Conservation (phyloP, 2,888 invertebrate genomes). For the Bruchidius siliquastri region DNA sequence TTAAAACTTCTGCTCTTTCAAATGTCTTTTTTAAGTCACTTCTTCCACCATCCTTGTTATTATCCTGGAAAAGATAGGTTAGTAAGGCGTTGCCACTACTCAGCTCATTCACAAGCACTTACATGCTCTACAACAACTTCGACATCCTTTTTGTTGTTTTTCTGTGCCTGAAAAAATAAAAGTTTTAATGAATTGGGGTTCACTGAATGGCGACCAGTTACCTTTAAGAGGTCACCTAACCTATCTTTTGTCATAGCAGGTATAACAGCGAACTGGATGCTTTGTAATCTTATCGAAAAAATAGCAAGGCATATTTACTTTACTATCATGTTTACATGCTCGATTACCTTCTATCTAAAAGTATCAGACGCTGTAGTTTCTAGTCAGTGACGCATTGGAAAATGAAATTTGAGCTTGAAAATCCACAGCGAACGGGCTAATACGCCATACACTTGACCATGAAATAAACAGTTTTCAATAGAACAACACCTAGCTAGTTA, state of each 20-base stretch:
- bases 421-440: neutral
- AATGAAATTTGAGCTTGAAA: neutral
- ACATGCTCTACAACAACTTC: constrained; percentile 20
- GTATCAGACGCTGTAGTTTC: neutral
- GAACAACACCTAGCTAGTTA: neutral
- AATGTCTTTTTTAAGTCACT: constrained; percentile 25
- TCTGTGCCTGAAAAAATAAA: constrained; percentile 10
- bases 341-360: neutral
- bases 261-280: neutral
- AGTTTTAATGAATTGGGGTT: neutral
- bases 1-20: constrained; percentile 41
- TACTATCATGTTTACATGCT: neutral
- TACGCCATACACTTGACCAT: neutral
- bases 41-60: neutral
- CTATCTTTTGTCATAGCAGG: constrained; percentile 33
- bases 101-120: constrained; percentile 6
- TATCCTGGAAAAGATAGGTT: constrained; percentile 3
- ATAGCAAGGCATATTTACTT: neutral
- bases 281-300: neutral
- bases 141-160: constrained; percentile 15
- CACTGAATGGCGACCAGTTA: constrained; percentile 4
- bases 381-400: neutral
- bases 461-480: neutral
- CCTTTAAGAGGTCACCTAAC: constrained; percentile 27
- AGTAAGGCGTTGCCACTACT: neutral